Base-by-base conservation (phyloP, 2,113 vertebrate genomes). In the Labrus mixtus region DNA sequence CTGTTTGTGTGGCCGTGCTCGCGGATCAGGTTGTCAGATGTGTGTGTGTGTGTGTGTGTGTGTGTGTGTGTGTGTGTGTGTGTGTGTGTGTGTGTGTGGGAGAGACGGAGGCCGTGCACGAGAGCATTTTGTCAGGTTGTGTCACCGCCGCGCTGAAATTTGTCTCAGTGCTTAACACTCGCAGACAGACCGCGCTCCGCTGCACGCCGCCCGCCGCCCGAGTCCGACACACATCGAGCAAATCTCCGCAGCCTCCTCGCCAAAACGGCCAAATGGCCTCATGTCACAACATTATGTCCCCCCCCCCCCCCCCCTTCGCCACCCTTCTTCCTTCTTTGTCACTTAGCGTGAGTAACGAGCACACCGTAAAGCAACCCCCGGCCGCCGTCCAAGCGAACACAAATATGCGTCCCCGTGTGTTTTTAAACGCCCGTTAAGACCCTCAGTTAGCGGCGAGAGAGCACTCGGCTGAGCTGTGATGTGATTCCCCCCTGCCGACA, bases 361-460 rank as follows among this genome's bases (percentile, higher is more conserved):
- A 0, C 43, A 0, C 43, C 54, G 17, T 88, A 78, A 88, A 87
- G 73, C 74, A 41, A 82, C 73, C 69, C 65, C 78, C n/a, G n/a
- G n/a, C 54, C 53, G 81, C 81, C 83, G 68, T 66, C 78, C 77
- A 13, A 73, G 82, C 62, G n/a, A 66, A 75, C 69, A 76, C 83
- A 87, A 86, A 90, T 82, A 76, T 59, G 81, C 57, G 43, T 82
- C 77, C 83, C 71, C 16, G 71, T 78, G 83, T 68, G 67, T 83
- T 85, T 85, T 91, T 79, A 79, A 88, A 89, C 86, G 88, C 90
- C 83, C 85, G 84, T 89, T 87, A 85, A 83, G 79, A 85, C 78
- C 63, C 71, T n/a, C 78, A 71, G 76, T 90, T 75, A 87, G 82
- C 57, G 43, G 64, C 53, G 63, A 73, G 63, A 73, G 68, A 22